Conservation (phyloP, 2,888 invertebrate genomes). For the Furcula furcula region DNA sequence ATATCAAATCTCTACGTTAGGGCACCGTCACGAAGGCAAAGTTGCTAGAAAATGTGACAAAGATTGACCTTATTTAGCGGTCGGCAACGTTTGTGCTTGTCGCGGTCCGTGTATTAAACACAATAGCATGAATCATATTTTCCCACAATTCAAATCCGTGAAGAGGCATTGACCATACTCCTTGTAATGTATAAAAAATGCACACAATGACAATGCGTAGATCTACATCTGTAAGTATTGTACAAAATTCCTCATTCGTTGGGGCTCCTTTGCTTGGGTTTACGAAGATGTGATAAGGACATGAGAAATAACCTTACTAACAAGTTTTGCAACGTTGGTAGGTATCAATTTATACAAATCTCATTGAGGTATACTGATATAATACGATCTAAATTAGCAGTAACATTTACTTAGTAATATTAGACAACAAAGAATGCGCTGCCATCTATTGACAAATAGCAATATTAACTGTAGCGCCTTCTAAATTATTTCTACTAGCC, state of each 20-base stretch:
- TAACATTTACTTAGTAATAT: too few species aligned
- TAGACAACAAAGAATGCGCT: neutral
- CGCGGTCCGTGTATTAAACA: constrained; percentile 49
- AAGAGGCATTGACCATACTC: constrained; percentile 30
- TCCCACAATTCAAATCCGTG: constrained; percentile 46
- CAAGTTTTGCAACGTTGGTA: too few species aligned
- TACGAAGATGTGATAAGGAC: too few species aligned
- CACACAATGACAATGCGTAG: constrained; percentile 13
- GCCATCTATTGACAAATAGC: neutral
- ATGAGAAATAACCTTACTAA: too few species aligned
- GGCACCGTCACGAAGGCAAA: constrained; percentile 28
- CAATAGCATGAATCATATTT: constrained; percentile 65
- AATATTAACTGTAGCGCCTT: too few species aligned
- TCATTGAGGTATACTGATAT: too few species aligned
- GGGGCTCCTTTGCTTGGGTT: too few species aligned
- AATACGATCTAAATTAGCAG: too few species aligned
- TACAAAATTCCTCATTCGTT: too few species aligned
- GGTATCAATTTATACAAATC: too few species aligned
- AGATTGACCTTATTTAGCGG: constrained; percentile 60
- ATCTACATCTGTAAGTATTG: constrained; percentile 6
- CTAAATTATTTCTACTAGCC: too few species aligned
- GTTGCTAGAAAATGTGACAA: constrained; percentile 49
- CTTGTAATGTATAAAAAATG: constrained; percentile 15
- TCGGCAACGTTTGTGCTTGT: constrained; percentile 55
- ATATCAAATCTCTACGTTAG: neutral